Conservation (phyloP, 2,888 invertebrate genomes). For the Andrena chrysosceles region DNA sequence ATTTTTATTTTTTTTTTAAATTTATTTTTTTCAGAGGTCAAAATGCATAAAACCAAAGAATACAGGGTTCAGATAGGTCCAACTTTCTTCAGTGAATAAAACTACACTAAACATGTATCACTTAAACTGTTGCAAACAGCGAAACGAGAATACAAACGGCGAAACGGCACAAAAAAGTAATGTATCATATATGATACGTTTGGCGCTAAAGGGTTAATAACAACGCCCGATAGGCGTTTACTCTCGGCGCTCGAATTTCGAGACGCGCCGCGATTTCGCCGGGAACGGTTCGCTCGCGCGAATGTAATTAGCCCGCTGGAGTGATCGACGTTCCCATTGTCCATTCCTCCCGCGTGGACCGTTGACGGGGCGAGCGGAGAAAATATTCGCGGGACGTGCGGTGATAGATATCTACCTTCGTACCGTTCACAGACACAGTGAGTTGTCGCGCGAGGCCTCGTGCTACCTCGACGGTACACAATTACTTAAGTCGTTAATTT, state of each 20-base stretch:
- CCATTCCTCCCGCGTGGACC: slow-evolving; percentile 38
- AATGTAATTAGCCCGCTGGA: slow-evolving; percentile 59
- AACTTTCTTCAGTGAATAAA: no score
- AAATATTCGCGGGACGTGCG: slow-evolving; percentile 25
- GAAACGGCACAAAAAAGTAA: no score
- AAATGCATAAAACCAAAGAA: no score
- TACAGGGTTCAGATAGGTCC: no score
- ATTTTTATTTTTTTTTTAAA: no score
- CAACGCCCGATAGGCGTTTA: slow-evolving; percentile 18
- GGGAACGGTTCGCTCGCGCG: slow-evolving; percentile 34
- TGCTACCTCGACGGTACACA: slow-evolving; percentile 2
- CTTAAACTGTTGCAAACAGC: no score
- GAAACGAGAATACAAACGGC: no score
- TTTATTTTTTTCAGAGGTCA: no score
- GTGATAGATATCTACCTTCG: no score
- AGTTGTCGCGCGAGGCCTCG: slow-evolving; percentile 11
- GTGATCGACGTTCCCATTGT: slow-evolving; percentile 54
- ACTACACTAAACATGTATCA: no score
- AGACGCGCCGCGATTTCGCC: slow-evolving; percentile 14
- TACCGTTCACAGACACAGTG: background rate
- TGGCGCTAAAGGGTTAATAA: no score
- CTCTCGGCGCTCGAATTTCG: background rate
- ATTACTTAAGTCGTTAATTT: slow-evolving; percentile 26
- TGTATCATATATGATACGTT: no score
- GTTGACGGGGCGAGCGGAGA: slow-evolving; percentile 17